A percentile compares a stretch with the other conserved stretches of the same genome.
Evolutionary conservation across 2,797 vertebrate species (phyloP).

Genomic region (Pteropus rufus): DNA sequence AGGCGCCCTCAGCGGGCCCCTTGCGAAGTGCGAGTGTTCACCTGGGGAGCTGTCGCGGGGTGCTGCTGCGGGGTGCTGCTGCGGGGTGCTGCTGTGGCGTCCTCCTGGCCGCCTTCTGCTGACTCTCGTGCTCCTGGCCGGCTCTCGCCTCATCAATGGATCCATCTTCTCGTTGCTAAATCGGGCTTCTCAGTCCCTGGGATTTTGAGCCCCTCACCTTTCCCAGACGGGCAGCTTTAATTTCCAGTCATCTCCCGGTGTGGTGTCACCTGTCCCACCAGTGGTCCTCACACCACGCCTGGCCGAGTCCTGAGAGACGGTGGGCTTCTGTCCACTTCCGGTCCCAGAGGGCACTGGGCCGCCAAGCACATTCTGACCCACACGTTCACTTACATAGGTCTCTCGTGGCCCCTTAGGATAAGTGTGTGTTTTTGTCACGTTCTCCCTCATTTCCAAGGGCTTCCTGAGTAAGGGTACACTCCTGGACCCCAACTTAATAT

Average conservation of each 20-base stretch:
- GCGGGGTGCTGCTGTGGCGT: rapidly evolving
- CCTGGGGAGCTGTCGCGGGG: too few relatives aligned
- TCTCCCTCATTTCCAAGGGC: neutral
- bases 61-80: too few relatives aligned
- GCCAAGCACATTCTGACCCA: too few relatives aligned
- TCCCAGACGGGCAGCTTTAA: neutral
- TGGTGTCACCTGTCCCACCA: too few relatives aligned
- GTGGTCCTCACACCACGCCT: rapidly evolving
- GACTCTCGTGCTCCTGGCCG: neutral
- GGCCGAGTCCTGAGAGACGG: neutral
- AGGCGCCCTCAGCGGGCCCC: too few relatives aligned
- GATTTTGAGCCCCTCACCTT: neutral
- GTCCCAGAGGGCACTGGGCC: neutral
- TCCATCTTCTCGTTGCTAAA: neutral
- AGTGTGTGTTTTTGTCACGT: neutral
- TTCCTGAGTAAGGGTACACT: neutral
- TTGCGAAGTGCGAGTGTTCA: too few relatives aligned
- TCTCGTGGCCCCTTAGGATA: neutral
- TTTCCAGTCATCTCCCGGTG: neutral
- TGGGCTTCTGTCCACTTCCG: neutral
- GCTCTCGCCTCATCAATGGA: neutral
- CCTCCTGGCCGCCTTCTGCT: neutral
- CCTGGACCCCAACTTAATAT: neutral
- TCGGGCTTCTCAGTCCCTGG: neutral
- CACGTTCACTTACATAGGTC: neutral